These are phyloP conservation scores for Paedocypris sp. DNA, from an alignment of 2,113 vertebrate genomes.

Conservation along the genomic window DNA sequence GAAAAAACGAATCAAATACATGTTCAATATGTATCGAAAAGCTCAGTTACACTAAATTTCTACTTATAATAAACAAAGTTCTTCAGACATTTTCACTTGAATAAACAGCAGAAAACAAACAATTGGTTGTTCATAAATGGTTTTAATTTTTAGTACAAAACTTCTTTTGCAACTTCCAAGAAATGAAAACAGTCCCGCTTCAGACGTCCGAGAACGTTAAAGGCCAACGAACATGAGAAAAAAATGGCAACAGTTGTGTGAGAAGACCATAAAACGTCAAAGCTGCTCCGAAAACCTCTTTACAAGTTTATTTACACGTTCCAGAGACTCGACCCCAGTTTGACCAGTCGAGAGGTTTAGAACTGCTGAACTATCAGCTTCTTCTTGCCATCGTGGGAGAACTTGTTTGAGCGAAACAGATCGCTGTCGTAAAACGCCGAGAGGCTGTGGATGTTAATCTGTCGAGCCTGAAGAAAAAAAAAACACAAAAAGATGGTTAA, in stretches of 20 bases:
- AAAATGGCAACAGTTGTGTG: not conserved
- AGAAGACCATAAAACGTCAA: not conserved
- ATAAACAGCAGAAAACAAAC: too few relatives aligned
- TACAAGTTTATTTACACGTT: conserved; percentile 16
- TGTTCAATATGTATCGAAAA: too few relatives aligned
- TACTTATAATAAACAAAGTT: too few relatives aligned
- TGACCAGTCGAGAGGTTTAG: conserved; percentile 34
- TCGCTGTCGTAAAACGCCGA: conserved; percentile 87
- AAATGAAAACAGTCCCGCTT: too few relatives aligned
- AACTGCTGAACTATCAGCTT: conserved; percentile 89
- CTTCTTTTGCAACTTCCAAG: too few relatives aligned
- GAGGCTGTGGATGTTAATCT: conserved; percentile 94
- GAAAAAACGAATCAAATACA: too few relatives aligned
- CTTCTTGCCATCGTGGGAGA: conserved; percentile 77
- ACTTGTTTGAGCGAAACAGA: conserved; percentile 79
- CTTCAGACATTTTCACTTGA: too few relatives aligned
- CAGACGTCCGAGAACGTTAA: too few relatives aligned
- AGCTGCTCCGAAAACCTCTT: not conserved
- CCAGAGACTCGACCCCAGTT: conserved; percentile 1
- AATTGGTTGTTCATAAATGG: too few relatives aligned
- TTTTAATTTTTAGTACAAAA: too few relatives aligned
- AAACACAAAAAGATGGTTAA: not conserved
- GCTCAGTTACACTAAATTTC: too few relatives aligned
- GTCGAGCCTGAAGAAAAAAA: conserved; percentile 67
- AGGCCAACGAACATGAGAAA: too few relatives aligned